Evolutionary conservation across 1,140 invertebrate genomes (phyloP).

Genomic region (Cryptotermes secundus): DNA sequence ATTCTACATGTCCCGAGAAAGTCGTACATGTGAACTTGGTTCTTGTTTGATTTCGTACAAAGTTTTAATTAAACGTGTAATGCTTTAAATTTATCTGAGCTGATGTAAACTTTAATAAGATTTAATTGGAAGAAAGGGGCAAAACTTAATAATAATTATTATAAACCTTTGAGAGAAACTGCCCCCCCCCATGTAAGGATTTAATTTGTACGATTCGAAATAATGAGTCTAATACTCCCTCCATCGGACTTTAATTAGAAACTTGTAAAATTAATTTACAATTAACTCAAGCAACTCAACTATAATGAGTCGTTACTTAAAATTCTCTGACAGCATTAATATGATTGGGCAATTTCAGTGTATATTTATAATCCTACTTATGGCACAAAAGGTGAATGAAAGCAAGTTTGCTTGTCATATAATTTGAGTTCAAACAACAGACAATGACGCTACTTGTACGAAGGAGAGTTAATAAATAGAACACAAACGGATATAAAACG

Average conservation of each 20-base stretch:
- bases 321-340: background rate
- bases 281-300: conserved; percentile 2
- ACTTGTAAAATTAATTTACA: conserved; percentile 9
- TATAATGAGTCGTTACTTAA: background rate
- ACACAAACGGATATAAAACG: no score
- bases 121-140: background rate
- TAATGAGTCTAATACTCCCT: background rate
- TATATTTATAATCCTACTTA: background rate
- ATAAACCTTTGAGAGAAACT: background rate
- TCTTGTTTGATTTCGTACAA: background rate
- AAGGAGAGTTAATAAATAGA: no score
- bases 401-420: no score
- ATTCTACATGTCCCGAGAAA: background rate
- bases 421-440: no score
- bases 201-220: conserved; percentile 1
- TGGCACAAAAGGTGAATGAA: background rate
- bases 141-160: background rate
- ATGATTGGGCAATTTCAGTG: background rate
- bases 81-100: background rate
- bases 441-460: no score
- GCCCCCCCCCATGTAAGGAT: background rate
- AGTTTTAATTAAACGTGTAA: conserved; percentile 3
- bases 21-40: background rate
- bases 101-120: background rate
- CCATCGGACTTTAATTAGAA: background rate